Evolutionary conservation across 1,140 invertebrate genomes (phyloP).

Genomic region (Orius insidiosus): DNA sequence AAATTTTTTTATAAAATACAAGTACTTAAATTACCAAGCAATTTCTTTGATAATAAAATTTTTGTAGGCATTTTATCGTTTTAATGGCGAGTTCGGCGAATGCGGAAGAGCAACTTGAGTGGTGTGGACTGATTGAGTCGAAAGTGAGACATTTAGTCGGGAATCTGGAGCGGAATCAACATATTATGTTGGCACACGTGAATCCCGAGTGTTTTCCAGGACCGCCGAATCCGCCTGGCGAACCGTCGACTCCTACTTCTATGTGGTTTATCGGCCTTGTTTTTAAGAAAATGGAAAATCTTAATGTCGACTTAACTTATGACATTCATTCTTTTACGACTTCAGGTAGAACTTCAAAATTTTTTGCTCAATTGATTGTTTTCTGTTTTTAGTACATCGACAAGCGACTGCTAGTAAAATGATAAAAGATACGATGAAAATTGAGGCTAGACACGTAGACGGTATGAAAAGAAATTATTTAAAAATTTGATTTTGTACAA

Average conservation of each 20-base stretch:
- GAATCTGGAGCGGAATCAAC: constrained; percentile 79
- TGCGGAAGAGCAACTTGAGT: constrained; percentile 78
- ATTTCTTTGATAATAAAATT: not conserved
- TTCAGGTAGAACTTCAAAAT: constrained; percentile 29
- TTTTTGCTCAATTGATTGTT: constrained; percentile 7
- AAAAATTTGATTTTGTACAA: not conserved
- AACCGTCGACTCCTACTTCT: constrained; percentile 26
- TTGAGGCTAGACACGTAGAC: constrained; percentile 48
- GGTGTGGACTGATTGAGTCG: constrained; percentile 93
- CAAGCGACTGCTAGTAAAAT: constrained; percentile 52
- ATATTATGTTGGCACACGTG: constrained; percentile 83
- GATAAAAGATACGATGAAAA: constrained; percentile 75
- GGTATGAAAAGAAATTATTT: constrained; percentile 15
- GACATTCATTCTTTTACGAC: constrained; percentile 83
- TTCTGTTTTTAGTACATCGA: constrained; percentile 39
- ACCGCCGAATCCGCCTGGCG: constrained; percentile 24
- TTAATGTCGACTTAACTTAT: constrained; percentile 83
- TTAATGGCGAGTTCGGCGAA: constrained; percentile 61
- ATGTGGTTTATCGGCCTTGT: constrained; percentile 96
- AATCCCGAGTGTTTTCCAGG: constrained; percentile 70
- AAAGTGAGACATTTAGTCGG: constrained; percentile 86
- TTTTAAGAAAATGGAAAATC: constrained; percentile 69
- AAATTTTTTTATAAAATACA: constrained; percentile 90
- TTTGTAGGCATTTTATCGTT: constrained; percentile 75
- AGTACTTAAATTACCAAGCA: constrained; percentile 32